Conservation (phyloP, 2,113 vertebrate species). For the Aix galericulata region DNA sequence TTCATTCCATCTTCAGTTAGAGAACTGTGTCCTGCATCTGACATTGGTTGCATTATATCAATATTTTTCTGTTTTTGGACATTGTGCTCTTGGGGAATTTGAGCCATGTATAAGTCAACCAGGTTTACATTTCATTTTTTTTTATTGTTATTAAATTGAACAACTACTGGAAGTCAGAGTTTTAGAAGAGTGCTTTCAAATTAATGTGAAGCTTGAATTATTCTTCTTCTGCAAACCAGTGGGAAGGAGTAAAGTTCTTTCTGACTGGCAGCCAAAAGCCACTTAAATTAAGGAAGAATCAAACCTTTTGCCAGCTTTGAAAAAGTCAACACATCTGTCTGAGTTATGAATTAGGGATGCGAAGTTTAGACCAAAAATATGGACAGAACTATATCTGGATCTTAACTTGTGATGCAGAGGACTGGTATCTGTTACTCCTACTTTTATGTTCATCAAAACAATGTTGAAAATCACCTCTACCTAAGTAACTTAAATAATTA, state of each 20-base stretch:
- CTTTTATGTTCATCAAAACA: neutral
- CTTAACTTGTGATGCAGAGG: neutral
- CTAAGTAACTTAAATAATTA: neutral
- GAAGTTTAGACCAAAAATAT: neutral
- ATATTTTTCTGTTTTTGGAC: neutral
- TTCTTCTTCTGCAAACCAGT: neutral
- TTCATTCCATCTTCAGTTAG: neutral
- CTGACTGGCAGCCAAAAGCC: constrained; percentile 50
- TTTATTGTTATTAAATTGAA: constrained; percentile 31
- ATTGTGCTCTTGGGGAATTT: neutral
- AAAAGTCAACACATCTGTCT: constrained; percentile 15
- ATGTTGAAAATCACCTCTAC: neutral
- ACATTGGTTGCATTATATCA: neutral
- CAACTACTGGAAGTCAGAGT: constrained; percentile 1
- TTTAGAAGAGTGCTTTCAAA: constrained; percentile 36
- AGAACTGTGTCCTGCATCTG: neutral
- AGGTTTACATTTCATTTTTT: neutral
- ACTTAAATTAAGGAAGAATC: constrained; percentile 53
- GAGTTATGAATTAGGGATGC: neutral
- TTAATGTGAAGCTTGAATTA: constrained; percentile 19
- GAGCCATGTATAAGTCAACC: constrained; percentile 25
- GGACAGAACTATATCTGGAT: neutral
- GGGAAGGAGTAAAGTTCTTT: neutral
- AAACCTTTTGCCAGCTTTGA: constrained; percentile 3
- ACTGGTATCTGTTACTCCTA: neutral